Evolutionary conservation across 2,797 vertebrate genomes (phyloP).

Genomic region (Macropus fuliginosus): DNA sequence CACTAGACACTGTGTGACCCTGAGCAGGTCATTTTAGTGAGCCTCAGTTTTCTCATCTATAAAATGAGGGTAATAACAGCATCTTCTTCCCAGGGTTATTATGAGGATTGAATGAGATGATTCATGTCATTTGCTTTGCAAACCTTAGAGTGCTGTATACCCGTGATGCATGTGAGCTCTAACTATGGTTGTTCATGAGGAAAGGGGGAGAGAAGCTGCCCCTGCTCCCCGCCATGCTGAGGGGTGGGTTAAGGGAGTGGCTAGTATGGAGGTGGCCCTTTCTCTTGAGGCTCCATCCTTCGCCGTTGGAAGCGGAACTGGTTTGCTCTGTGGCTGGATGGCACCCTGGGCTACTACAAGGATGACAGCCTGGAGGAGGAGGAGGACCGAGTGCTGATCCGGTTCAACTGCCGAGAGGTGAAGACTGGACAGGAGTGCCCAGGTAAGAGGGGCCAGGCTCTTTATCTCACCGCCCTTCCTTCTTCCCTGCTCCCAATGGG

Average conservation of each 20-base stretch:
- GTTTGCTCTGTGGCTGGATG: slow-evolving; percentile 97
- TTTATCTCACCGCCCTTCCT: accelerated
- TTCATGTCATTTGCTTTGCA: background rate
- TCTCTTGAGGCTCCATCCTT: slow-evolving; percentile 89
- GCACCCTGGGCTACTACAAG: slow-evolving; percentile 93
- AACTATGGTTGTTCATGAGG: background rate
- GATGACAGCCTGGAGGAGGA: slow-evolving; percentile 89
- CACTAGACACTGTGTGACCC: background rate
- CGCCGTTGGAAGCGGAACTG: slow-evolving; percentile 97
- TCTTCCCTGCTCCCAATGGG: no score
- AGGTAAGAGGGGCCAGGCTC: slow-evolving; percentile 82
- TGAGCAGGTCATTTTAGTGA: background rate
- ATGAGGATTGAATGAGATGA: background rate
- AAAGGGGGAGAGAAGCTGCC: background rate
- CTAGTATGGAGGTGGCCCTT: background rate
- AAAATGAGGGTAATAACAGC: background rate
- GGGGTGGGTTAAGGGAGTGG: background rate
- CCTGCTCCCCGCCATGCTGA: background rate
- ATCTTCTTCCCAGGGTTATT: background rate
- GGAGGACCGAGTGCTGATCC: slow-evolving; percentile 90
- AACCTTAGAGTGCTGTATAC: background rate
- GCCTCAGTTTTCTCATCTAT: background rate
- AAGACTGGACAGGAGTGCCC: slow-evolving; percentile 91
- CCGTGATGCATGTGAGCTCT: background rate
- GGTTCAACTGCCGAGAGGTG: slow-evolving; percentile 88